Base-by-base conservation (phyloP, 2,113 vertebrate species). In the Prunella himalayana region DNA sequence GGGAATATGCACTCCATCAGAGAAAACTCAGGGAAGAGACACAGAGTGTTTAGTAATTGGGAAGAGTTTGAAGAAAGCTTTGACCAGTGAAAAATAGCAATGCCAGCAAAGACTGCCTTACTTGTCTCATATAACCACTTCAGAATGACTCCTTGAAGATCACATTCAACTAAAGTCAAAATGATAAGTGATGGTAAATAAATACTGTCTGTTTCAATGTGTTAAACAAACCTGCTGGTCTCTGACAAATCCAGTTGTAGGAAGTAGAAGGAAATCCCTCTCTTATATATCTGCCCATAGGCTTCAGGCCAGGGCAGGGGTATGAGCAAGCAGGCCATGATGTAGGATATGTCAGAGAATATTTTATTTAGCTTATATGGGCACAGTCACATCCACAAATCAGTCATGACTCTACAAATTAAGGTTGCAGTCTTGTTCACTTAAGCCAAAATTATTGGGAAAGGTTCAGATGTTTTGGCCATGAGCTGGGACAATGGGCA, bases 401-500 rank as follows among this genome's bases (percentile, higher is more conserved):
- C 45, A 45, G 47, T 53, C n/a, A 41, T 28, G 44, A 53, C 1
- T 4, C 7, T 39, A 37, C 17, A 64, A 63, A 64, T 56, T 31
- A 80, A 73, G 42, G 13, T 8, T 76, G 53, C 76, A 72, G 1
- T 65, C 45, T 65, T 30, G 54, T 33, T 27, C 8, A 16, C 8
- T 15, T 41, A 30, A 76, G 27, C 28, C 35, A 72, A 60, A 7
- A 7, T 10, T 13, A n/a, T 2, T 1, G 5, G 2, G 2, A 69
- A 61, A 53, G 0, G 0, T 23, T 69, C 25, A 51, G 22, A 79
- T 19, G 9, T 69, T 80, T 86, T 0, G 4, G 1, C n/a, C 41
- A 14, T 47, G 25, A 77, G 6, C n/a, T 66, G 70, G 39, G 42
- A 42, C 0, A 37, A 11, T 22, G 20, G 22, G 11, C 4, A 13